Evolutionary conservation across 2,113 vertebrate species (phyloP).

Genomic region (Dicerorhinus sumatrensis): DNA sequence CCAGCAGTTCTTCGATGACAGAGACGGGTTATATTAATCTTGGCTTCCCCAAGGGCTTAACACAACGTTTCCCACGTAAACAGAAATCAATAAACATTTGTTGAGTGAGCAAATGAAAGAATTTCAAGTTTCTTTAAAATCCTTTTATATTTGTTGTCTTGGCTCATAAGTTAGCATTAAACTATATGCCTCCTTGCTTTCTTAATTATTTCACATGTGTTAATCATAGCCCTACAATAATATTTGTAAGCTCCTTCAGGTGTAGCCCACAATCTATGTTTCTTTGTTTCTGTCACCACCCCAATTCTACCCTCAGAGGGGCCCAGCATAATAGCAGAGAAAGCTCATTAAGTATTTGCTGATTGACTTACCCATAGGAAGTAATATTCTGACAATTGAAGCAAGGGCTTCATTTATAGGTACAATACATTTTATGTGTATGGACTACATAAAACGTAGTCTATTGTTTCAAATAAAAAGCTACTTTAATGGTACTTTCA

Average conservation of each 20-base stretch:
- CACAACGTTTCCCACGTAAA: background rate
- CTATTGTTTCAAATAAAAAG: conserved; percentile 43
- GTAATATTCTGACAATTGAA: conserved; percentile 14
- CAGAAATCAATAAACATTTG: conserved; percentile 60
- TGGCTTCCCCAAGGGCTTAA: background rate
- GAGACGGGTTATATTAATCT: background rate
- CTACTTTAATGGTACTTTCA: background rate
- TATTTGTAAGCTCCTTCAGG: background rate
- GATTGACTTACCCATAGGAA: background rate
- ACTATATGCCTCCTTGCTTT: background rate
- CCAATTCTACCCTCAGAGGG: background rate
- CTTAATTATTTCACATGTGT: background rate
- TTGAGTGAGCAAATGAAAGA: background rate
- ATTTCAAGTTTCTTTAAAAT: conserved; percentile 49
- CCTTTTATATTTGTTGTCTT: background rate
- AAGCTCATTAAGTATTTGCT: background rate
- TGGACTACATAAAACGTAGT: background rate
- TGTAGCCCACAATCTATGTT: background rate
- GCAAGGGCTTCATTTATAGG: conserved; percentile 5
- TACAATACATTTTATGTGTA: background rate
- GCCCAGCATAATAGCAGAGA: background rate
- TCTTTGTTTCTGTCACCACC: background rate
- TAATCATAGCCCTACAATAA: background rate
- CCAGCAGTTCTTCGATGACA: background rate
- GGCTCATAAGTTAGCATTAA: background rate